Conservation (phyloP, 1,140 invertebrate species). For the Pseudachorutes palmiensis region DNA sequence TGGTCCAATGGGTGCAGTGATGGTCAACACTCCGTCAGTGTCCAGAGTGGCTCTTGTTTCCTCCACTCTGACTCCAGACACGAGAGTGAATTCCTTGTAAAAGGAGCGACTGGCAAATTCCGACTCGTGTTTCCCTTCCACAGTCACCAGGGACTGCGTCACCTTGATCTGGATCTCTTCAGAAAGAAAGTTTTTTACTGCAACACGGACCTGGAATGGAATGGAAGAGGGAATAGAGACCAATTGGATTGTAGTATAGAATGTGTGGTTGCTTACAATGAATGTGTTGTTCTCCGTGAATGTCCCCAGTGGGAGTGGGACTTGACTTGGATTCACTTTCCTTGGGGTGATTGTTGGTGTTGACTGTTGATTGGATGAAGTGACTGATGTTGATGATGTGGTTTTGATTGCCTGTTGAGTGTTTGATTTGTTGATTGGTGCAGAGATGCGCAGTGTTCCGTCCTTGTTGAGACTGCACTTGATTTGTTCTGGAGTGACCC, state of each 20-base stretch:
- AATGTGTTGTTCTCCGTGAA: neutral
- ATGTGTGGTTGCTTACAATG: neutral
- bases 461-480: constrained; percentile 16
- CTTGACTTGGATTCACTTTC: neutral
- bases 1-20: neutral
- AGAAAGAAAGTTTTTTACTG: constrained; percentile 14
- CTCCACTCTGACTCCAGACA: neutral
- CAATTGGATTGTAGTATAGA: neutral
- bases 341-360: neutral
- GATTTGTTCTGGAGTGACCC: constrained; percentile 7
- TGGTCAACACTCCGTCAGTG: neutral
- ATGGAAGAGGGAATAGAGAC: neutral
- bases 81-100: constrained; percentile 4
- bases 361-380: neutral
- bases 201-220: constrained; percentile 2
- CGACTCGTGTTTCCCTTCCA: constrained; percentile 18
- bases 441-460: constrained; percentile 17
- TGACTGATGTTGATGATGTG: neutral
- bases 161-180: constrained; percentile 17
- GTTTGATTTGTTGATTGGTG: constrained; percentile 1
- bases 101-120: constrained; percentile 9
- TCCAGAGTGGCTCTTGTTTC: neutral
- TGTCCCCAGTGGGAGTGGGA: neutral
- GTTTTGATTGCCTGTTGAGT: neutral
- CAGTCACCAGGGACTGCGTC: neutral